Evolutionary conservation across 2,888 invertebrate genomes (phyloP).

Genomic region (Drosophila ustulata): DNA sequence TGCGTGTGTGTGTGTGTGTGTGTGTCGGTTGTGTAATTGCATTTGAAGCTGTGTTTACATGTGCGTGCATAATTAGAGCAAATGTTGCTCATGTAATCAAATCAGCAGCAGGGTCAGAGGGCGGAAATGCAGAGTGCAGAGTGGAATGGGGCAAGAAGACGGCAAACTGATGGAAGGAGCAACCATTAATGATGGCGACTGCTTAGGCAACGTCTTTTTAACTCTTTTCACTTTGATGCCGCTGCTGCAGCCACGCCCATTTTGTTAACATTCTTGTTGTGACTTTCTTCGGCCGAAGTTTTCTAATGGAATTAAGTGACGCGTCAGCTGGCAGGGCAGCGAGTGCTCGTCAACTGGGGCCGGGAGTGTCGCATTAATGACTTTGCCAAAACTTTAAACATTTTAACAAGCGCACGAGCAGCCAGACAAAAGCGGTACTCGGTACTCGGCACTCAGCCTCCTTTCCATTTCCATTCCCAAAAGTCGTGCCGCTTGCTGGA

Average conservation of each 20-base stretch:
- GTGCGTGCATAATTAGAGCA: conserved; percentile 78
- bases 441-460: not conserved
- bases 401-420: conserved; percentile 46
- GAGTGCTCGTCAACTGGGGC: not conserved
- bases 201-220: conserved; percentile 18
- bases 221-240: conserved; percentile 47
- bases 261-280: not conserved
- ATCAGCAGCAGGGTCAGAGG: conserved; percentile 48
- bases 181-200: conserved; percentile 1
- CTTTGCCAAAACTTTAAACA: conserved; percentile 47
- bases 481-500: not conserved
- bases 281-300: conserved; percentile 28
- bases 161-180: not conserved
- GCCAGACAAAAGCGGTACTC: not conserved
- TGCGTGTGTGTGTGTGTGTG: conserved; percentile 8
- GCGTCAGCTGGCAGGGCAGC: conserved; percentile 15
- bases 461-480: not conserved
- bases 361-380: conserved; percentile 46
- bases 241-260: conserved; percentile 24
- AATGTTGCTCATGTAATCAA: conserved; percentile 78
- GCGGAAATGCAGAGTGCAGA: conserved; percentile 23
- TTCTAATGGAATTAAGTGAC: conserved; percentile 46
- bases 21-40: conserved; percentile 64
- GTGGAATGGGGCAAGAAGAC: not conserved
- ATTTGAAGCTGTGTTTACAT: conserved; percentile 74